phyloP scores from a whole-genome alignment of 2,113 vertebrate species.

The Puma concolor region DNA sequence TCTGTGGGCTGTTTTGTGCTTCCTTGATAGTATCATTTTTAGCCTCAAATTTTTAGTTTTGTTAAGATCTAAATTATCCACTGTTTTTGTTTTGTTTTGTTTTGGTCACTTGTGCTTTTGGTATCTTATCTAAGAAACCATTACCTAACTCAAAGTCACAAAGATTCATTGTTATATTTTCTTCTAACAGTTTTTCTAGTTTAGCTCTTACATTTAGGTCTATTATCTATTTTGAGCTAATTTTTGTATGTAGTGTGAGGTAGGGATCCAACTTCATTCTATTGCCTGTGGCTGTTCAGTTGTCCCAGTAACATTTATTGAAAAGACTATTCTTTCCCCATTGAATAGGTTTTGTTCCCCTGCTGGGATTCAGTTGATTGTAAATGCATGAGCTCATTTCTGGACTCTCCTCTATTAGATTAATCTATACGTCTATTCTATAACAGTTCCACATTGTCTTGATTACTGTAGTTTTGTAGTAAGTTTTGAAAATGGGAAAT shows the following conservation, averaged over 20 bases:
- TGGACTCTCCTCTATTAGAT: neutral
- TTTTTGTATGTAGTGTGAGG: neutral
- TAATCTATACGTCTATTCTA: neutral
- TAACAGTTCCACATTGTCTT: neutral
- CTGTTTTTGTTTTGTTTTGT: neutral
- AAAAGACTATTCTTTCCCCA: neutral
- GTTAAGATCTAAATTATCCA: neutral
- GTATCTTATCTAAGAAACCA: neutral
- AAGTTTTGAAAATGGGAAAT: constrained; percentile 35
- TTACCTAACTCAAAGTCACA: neutral
- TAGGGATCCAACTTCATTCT: neutral
- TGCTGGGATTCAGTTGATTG: neutral
- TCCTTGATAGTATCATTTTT: neutral
- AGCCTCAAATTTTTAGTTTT: neutral
- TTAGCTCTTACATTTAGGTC: neutral
- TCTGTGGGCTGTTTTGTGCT: neutral
- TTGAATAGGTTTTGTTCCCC: neutral
- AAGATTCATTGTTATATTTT: neutral
- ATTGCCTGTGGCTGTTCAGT: neutral
- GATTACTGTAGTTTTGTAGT: neutral
- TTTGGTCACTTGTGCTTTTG: neutral
- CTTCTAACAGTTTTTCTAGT: neutral
- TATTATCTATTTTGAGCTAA: neutral
- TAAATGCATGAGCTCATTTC: neutral
- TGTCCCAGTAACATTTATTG: neutral